These are phyloP conservation scores for Galeopterus variegatus DNA, from an alignment of 2,113 vertebrate species.

Conservation along the genomic window DNA sequence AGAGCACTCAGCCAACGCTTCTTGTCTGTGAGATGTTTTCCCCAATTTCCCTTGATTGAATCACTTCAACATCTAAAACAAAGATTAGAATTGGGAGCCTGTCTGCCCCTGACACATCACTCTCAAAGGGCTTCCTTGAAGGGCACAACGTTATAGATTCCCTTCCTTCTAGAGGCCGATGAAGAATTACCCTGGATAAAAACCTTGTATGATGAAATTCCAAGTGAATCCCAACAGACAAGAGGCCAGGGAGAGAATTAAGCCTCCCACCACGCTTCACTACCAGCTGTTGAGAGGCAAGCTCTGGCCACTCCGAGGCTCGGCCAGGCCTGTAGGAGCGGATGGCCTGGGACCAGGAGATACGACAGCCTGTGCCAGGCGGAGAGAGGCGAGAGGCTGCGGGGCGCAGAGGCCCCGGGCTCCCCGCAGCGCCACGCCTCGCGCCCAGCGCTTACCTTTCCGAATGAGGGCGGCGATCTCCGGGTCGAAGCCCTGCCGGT, in stretches of 20 bases:
- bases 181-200: slow-evolving; percentile 29
- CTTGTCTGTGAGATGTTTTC: not conserved
- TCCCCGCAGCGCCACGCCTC: slow-evolving; percentile 70
- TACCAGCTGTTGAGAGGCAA: not conserved
- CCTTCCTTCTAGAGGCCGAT: slow-evolving; percentile 34
- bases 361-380: not conserved
- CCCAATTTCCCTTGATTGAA: not conserved
- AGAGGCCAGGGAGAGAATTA: not conserved
- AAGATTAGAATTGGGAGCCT: slow-evolving; percentile 71
- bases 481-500: slow-evolving; percentile 96
- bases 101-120: slow-evolving; percentile 66
- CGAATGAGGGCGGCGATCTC: slow-evolving; percentile 96
- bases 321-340: not conserved
- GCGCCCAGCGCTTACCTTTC: slow-evolving; percentile 93
- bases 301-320: not conserved
- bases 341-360: not conserved
- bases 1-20: not conserved
- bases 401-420: slow-evolving; percentile 8
- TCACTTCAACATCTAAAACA: slow-evolving; percentile 55
- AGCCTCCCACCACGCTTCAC: not conserved
- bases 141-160: slow-evolving; percentile 43
- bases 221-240: not conserved
- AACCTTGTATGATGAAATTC: not conserved
- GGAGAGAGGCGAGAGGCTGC: not conserved
- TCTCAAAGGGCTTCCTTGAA: slow-evolving; percentile 79